Conservation (phyloP, 2,113 vertebrate species). For the Lycaon pictus region DNA sequence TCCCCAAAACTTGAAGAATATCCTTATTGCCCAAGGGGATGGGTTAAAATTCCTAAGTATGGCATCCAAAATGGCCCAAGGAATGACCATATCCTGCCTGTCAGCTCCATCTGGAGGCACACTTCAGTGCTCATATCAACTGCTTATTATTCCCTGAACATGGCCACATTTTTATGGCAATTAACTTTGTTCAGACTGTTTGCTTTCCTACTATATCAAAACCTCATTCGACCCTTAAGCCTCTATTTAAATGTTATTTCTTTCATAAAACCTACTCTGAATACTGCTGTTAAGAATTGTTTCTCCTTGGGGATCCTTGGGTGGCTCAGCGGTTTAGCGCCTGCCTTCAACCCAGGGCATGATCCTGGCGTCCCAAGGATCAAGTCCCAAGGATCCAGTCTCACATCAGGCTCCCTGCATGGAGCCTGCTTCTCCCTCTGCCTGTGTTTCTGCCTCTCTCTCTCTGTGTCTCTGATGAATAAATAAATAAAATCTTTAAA, state of each 20-base stretch:
- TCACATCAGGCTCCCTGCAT: too few species aligned
- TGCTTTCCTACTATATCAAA: conserved; percentile 29
- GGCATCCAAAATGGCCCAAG: too few species aligned
- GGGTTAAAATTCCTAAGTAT: neutral
- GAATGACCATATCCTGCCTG: too few species aligned
- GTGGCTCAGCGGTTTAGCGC: too few species aligned
- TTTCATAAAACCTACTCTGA: neutral
- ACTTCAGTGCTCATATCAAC: neutral
- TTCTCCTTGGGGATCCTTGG: neutral
- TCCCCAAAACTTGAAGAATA: neutral
- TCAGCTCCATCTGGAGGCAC: neutral
- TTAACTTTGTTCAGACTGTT: conserved; percentile 65
- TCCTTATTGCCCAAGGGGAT: neutral
- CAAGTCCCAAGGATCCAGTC: too few species aligned
- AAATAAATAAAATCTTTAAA: too few species aligned
- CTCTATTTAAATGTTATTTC: conserved; percentile 19
- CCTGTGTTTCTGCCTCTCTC: too few species aligned
- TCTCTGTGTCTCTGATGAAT: too few species aligned
- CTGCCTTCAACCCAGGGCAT: too few species aligned
- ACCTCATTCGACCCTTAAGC: neutral
- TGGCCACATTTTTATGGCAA: neutral
- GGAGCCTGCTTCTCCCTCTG: too few species aligned
- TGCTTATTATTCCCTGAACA: neutral
- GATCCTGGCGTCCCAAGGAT: too few species aligned
- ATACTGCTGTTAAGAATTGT: neutral